phyloP scores from a whole-genome alignment of 2,888 invertebrate species.

The Hemicrepidius hirtus region DNA sequence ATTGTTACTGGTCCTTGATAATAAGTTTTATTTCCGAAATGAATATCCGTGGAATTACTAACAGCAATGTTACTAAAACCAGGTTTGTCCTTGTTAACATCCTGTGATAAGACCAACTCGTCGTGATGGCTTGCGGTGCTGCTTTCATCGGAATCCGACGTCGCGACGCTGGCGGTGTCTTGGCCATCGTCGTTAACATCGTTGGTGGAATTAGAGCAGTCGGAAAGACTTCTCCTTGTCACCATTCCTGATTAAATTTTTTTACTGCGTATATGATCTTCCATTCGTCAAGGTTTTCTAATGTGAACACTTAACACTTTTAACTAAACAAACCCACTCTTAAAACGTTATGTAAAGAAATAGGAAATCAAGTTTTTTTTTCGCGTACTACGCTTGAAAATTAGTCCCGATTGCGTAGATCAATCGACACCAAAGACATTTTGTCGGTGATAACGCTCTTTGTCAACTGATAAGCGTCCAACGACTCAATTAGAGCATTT shows the following conservation, averaged over 20 bases:
- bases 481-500: neutral
- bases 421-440: constrained; percentile 6
- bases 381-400: neutral
- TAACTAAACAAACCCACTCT: neutral
- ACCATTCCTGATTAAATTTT: constrained; percentile 44
- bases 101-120: constrained; percentile 47
- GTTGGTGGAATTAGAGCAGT: constrained; percentile 25
- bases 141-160: constrained; percentile 45
- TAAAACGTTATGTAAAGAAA: constrained; percentile 6
- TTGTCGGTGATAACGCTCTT: neutral
- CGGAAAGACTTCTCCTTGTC: constrained; percentile 42
- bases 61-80: constrained; percentile 79
- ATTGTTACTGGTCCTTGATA: constrained; percentile 87
- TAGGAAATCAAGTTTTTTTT: neutral
- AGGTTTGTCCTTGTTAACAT: constrained; percentile 59
- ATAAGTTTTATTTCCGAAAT: constrained; percentile 85
- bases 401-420: no score
- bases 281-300: constrained; percentile 4
- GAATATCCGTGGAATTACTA: constrained; percentile 81
- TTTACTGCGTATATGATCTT: neutral
- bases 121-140: constrained; percentile 16
- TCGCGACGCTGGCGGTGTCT: constrained; percentile 48
- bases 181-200: constrained; percentile 45
- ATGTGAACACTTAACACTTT: neutral
- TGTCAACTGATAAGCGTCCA: neutral